Evolutionary conservation across 2,888 invertebrate genomes (phyloP).

Genomic region (Disparrhopalites patrizii): DNA sequence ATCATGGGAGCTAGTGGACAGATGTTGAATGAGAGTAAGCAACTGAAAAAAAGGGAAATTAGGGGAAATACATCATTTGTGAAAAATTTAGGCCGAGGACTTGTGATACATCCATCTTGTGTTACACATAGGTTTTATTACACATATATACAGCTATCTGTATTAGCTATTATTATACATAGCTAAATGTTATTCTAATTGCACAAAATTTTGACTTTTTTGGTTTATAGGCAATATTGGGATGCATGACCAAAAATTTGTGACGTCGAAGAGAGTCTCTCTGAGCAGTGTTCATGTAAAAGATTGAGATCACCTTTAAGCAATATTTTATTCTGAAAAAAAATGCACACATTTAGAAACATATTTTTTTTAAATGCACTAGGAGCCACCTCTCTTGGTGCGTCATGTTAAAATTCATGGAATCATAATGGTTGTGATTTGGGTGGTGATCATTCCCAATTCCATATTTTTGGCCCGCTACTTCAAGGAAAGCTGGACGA

Average conservation of each 20-base stretch:
- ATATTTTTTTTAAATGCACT: background rate
- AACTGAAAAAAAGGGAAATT: too few relatives aligned
- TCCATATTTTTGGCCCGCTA: background rate
- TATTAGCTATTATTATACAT: background rate
- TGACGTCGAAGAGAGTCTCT: background rate
- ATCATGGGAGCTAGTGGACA: background rate
- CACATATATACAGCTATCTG: background rate
- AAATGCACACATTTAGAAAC: too few relatives aligned
- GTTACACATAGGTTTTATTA: too few relatives aligned
- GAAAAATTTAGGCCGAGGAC: background rate
- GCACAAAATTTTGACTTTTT: background rate
- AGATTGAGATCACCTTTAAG: too few relatives aligned
- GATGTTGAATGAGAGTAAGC: background rate
- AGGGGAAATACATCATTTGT: too few relatives aligned
- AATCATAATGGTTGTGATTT: background rate
- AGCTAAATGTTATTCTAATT: background rate
- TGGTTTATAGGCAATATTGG: background rate
- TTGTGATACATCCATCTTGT: too few relatives aligned
- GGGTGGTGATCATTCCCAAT: background rate
- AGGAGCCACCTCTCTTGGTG: background rate
- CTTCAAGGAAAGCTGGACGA: conserved; percentile 4
- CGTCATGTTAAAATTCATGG: background rate
- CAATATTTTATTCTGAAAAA: too few relatives aligned
- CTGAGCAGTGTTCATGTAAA: background rate
- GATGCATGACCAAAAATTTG: background rate